Base-by-base conservation (phyloP, 2,113 vertebrate species). In the Oriolus oriolus region DNA sequence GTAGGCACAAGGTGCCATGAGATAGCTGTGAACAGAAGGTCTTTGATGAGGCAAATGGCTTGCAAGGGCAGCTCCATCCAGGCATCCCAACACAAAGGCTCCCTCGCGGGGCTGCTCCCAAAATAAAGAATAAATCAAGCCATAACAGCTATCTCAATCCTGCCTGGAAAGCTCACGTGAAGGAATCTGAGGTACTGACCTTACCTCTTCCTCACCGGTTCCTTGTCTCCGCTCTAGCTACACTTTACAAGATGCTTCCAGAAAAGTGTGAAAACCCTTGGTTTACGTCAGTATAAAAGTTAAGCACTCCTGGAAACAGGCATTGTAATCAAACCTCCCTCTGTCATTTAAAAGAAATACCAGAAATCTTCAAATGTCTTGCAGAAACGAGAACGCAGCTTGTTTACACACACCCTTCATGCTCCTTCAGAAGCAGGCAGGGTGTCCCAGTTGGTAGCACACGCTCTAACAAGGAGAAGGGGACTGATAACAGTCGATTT, bases 11-110 rank as follows among this genome's bases (percentile, higher is more conserved):
- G 95, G 93, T 95, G 96, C 92, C 84, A 74, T 80, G 90, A 80
- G 89, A 59, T 66, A 64, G 96, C 52, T 65, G 94, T 96, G 90
- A 98, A 97, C 87, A 95, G 93, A 54, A 95, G 60, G 95, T 47
- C 97, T 98, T 97, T 98, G 97, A 98, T 97, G 97, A 45, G 17
- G 91, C 95, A 94, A 95, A 97, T 95, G 92, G 96, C 87, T 78
- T 30, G 53, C 39, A 96, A 79, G 88, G 91, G 66, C 78, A 95
- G 84, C 21, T 92, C 85, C 86, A 93, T 61, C 44, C 35, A 47
- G 53, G 42, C 71, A 80, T 69, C 75, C 87, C 84, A 71, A 45
- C 79, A 93, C 89, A 97, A 94, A 95, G 59, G 73, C 78, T 95
- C 49, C 75, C 53, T 94, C 52, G 52, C 47, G 69, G 84, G 35